Percentiles rank a stretch among this genome's conserved stretches.
Evolutionary conservation across 2,888 invertebrate genomes (phyloP).

Genomic region (Branchipolynoe longqiensis): DNA sequence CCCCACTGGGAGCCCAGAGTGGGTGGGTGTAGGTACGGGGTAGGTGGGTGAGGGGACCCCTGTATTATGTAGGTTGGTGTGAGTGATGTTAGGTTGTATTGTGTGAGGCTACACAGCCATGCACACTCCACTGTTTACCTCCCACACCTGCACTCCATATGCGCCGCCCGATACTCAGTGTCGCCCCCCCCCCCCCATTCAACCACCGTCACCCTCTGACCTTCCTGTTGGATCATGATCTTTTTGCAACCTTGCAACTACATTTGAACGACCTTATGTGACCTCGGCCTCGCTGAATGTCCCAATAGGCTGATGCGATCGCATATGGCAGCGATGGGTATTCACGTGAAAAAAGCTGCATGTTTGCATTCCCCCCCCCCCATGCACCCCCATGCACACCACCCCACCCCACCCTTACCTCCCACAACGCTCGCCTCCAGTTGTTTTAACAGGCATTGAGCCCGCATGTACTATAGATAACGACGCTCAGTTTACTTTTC

Average conservation of each 20-base stretch:
- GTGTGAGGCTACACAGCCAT: background rate
- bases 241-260: background rate
- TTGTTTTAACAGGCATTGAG: background rate
- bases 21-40: background rate
- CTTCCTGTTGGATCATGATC: slow-evolving; percentile 18
- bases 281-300: background rate
- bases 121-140: background rate
- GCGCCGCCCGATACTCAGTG: background rate
- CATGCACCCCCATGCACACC: too few species aligned
- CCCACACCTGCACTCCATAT: slow-evolving; percentile 18
- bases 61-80: background rate
- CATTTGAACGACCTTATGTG: background rate
- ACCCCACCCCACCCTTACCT: too few species aligned
- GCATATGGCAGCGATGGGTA: background rate
- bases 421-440: background rate
- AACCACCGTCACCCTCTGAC: too few species aligned
- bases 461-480: background rate
- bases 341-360: background rate
- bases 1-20: background rate
- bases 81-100: background rate
- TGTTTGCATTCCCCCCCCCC: too few species aligned
- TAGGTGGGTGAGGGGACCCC: background rate
- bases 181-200: too few species aligned
- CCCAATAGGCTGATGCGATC: background rate
- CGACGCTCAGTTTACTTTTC: too few species aligned